Evolutionary conservation across 1,140 invertebrate genomes (phyloP).

Genomic region (Pectinophora gossypiella): DNA sequence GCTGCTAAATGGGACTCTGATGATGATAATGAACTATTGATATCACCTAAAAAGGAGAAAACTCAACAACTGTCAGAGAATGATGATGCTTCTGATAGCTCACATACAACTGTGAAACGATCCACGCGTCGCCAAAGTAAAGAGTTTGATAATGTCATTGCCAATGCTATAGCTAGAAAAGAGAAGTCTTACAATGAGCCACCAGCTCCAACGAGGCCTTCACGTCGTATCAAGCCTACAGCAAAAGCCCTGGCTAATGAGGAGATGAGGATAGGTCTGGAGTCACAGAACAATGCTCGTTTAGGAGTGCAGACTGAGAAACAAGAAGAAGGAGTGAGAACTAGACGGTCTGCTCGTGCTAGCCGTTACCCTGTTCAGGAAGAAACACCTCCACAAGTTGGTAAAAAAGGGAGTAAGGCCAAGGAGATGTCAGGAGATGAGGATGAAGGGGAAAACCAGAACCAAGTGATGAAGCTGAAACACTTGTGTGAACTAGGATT

Average conservation of each 20-base stretch:
- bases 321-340: conserved; percentile 47
- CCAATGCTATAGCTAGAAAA: conserved; percentile 77
- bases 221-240: conserved; percentile 76
- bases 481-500: conserved; percentile 76
- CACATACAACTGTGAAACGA: conserved; percentile 52
- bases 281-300: conserved; percentile 75
- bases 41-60: conserved; percentile 43
- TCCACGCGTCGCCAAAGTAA: conserved; percentile 69
- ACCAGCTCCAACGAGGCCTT: conserved; percentile 38
- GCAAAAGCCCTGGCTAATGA: conserved; percentile 76
- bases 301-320: conserved; percentile 50
- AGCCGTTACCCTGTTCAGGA: conserved; percentile 23
- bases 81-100: conserved; percentile 54
- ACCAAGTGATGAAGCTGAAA: conserved; percentile 73
- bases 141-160: conserved; percentile 72
- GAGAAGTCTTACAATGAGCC: conserved; percentile 74
- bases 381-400: conserved; percentile 28
- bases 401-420: conserved; percentile 23
- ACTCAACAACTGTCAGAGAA: conserved; percentile 53
- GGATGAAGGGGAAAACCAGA: conserved; percentile 40
- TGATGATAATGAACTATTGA: conserved; percentile 39
- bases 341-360: conserved; percentile 41
- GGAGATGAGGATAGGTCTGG: conserved; percentile 75
- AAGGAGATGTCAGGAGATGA: conserved; percentile 31
- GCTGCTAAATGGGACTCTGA: conserved; percentile 51